These are phyloP conservation scores for Geodia barretti DNA, from an alignment of 37 sponge, comb jelly and placozoan species.

Conservation along the genomic window DNA sequence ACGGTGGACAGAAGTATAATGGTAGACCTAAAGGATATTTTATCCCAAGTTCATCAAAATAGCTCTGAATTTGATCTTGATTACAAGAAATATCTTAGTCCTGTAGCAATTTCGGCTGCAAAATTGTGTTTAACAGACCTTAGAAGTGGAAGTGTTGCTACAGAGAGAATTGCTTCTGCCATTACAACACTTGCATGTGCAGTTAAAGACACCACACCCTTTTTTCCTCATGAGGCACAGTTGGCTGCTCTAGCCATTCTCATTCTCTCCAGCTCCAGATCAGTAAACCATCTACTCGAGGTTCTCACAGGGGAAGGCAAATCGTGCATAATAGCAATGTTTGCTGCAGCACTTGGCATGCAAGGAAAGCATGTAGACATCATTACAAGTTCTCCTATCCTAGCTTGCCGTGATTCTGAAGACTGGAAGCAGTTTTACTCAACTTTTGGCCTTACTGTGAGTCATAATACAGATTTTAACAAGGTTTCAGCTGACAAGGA, in stretches of 20 bases:
- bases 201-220: no score
- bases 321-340: constrained; percentile 50
- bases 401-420: constrained; percentile 17
- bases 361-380: constrained; percentile 31
- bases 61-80: no score
- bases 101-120: no score
- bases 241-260: constrained; percentile 6
- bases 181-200: no score
- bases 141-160: no score
- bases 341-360: constrained; percentile 32
- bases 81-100: no score
- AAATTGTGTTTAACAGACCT: no score
- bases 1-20: no score
- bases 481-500: neutral
- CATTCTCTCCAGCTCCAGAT: neutral
- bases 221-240: constrained; percentile 12
- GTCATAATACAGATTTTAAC: constrained; percentile 7
- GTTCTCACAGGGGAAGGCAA: constrained; percentile 47
- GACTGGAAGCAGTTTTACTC: constrained; percentile 14
- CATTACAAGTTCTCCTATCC: constrained; percentile 30
- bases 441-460: neutral
- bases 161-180: no score
- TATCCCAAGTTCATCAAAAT: no score
- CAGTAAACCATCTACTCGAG: constrained; percentile 28
- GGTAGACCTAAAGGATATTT: no score